Percentiles rank a stretch among this genome's conserved stretches.
Evolutionary conservation across 2,888 invertebrate species (phyloP).

Genomic region (Coelopa pilipes): DNA sequence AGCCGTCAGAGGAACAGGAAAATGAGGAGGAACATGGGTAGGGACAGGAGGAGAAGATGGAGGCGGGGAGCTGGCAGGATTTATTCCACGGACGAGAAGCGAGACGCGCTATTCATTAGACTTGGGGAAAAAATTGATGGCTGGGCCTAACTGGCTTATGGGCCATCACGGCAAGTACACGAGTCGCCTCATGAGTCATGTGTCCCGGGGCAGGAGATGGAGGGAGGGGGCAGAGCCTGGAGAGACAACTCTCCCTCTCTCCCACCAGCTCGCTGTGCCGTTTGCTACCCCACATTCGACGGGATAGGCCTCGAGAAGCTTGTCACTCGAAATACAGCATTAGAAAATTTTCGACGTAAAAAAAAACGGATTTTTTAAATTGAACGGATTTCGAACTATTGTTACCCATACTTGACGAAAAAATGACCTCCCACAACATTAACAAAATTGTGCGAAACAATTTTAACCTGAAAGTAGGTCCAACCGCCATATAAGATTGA

Average conservation of each 20-base stretch:
- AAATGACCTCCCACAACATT: conserved; percentile 49
- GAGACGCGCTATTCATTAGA: too few relatives aligned
- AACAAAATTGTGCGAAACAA: conserved; percentile 52
- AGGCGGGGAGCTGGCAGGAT: too few relatives aligned
- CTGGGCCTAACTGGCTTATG: neutral
- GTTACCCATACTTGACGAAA: conserved; percentile 27
- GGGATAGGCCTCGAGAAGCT: neutral
- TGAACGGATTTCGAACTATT: conserved; percentile 1
- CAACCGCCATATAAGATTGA: too few relatives aligned
- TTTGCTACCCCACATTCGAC: neutral
- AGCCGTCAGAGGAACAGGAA: too few relatives aligned
- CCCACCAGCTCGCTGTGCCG: neutral
- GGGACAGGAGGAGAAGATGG: too few relatives aligned
- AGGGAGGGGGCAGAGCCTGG: too few relatives aligned
- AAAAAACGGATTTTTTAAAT: conserved; percentile 13
- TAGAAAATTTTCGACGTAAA: conserved; percentile 10
- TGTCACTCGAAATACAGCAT: conserved; percentile 12
- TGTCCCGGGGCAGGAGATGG: neutral
- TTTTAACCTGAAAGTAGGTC: conserved; percentile 48
- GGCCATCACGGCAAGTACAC: neutral
- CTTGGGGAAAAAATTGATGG: neutral
- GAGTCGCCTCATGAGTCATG: neutral
- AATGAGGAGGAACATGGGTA: too few relatives aligned
- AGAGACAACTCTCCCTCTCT: too few relatives aligned
- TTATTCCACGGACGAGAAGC: too few relatives aligned